phyloP scores from a whole-genome alignment of 2,797 vertebrate species.

The Chloroceryle inda region DNA sequence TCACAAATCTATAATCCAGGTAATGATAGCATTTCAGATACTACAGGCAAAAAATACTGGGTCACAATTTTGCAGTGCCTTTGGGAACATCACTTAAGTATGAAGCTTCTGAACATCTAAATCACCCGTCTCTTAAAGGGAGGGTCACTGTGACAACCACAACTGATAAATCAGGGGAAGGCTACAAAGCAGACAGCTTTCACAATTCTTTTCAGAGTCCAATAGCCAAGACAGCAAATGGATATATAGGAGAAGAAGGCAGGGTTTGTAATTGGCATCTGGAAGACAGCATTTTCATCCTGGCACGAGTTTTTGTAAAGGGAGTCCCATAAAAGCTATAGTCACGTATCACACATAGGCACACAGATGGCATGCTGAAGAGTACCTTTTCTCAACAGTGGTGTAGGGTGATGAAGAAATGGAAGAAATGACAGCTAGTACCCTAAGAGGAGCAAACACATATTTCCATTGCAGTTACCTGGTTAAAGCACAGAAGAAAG shows the following conservation, averaged over 20 bases:
- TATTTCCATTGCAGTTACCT: not conserved
- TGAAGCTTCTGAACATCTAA: not conserved
- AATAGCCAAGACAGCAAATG: not conserved
- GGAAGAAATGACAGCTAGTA: not conserved
- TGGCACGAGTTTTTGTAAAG: not conserved
- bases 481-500: not conserved
- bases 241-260: not conserved
- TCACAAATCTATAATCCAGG: not conserved
- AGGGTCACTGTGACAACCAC: not conserved
- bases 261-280: not conserved
- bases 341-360: not conserved
- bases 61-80: not conserved
- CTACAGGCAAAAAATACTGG: not conserved
- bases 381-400: not conserved
- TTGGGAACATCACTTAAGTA: not conserved
- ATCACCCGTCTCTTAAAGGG: not conserved
- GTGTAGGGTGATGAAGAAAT: not conserved
- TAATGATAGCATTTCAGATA: conserved; percentile 15
- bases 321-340: not conserved
- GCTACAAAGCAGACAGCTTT: not conserved
- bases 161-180: not conserved
- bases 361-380: not conserved
- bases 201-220: not conserved
- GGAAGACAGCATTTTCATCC: not conserved
- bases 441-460: not conserved